phyloP scores from a whole-genome alignment of 1,140 invertebrate genomes.

The Ceratina japonica region DNA sequence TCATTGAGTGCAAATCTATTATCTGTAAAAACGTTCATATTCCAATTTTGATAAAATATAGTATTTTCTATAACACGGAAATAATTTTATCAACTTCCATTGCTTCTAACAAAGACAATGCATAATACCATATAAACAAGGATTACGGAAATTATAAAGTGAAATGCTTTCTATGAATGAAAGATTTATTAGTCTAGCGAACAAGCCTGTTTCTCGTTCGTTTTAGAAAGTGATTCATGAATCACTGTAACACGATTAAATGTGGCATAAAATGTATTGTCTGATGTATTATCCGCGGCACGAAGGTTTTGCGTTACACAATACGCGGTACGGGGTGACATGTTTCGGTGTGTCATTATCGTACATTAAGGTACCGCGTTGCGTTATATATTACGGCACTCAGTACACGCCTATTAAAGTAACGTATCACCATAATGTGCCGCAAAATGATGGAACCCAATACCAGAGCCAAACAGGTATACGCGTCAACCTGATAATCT shows the following conservation, averaged over 20 bases:
- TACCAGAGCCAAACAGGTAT: neutral
- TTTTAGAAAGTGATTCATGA: neutral
- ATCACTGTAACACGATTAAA: neutral
- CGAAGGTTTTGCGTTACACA: constrained; percentile 6
- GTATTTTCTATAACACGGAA: too few species aligned
- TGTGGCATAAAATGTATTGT: neutral
- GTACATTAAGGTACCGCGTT: constrained; percentile 18
- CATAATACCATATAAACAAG: too few species aligned
- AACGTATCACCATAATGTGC: neutral
- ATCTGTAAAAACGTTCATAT: too few species aligned
- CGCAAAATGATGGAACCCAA: constrained; percentile 5
- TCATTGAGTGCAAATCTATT: too few species aligned
- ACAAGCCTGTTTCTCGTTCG: too few species aligned
- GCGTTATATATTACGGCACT: constrained; percentile 12
- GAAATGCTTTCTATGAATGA: too few species aligned
- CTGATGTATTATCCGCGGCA: neutral
- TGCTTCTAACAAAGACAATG: too few species aligned
- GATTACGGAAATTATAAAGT: too few species aligned
- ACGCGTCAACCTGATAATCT: neutral
- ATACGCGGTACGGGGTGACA: constrained; percentile 6
- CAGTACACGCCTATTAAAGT: neutral
- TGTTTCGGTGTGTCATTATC: constrained; percentile 17
- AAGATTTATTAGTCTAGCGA: too few species aligned
- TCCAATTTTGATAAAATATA: too few species aligned
- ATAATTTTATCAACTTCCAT: too few species aligned